phyloP scores from a whole-genome alignment of 2,888 invertebrate genomes.

The Andrena bicolor region DNA sequence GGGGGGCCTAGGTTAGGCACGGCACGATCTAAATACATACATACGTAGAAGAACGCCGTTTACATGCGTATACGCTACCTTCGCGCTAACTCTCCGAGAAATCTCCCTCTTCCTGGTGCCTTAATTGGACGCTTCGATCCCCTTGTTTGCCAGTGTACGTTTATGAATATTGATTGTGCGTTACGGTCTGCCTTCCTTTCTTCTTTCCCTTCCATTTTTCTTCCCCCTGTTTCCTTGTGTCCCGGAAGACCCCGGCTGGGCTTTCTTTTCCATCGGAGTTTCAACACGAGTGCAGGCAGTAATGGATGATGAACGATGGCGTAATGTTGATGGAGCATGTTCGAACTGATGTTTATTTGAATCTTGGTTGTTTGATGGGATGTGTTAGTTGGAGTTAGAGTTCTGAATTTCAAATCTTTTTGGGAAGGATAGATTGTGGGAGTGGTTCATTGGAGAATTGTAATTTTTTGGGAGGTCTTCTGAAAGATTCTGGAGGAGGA shows the following conservation, averaged over 20 bases:
- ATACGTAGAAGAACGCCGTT: conserved; percentile 77
- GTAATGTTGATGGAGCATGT: conserved; percentile 5
- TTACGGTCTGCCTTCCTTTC: conserved; percentile 27
- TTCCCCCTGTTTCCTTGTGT: conserved; percentile 22
- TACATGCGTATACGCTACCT: conserved; percentile 75
- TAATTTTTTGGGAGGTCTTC: not conserved
- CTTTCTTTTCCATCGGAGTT: conserved; percentile 16
- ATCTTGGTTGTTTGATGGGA: not conserved
- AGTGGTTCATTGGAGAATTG: not conserved
- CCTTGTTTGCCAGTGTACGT: conserved; percentile 43
- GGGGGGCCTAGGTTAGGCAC: conserved; percentile 68
- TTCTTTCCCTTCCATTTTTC: not conserved
- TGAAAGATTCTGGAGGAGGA: not conserved
- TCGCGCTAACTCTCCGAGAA: conserved; percentile 77
- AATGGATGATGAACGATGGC: conserved; percentile 50
- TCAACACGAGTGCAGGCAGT: conserved; percentile 44
- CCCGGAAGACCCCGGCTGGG: conserved; percentile 44
- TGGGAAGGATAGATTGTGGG: not conserved
- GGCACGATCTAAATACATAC: conserved; percentile 81
- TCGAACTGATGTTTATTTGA: not conserved
- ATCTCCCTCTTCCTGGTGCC: conserved; percentile 75
- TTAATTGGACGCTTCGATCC: conserved; percentile 72
- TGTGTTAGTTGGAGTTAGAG: not conserved
- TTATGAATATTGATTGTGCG: conserved; percentile 62
- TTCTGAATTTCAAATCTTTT: conserved; percentile 16